These are phyloP conservation scores for Phenacoccus solenopsis DNA, from an alignment of 1,140 invertebrate genomes.

Conservation along the genomic window DNA sequence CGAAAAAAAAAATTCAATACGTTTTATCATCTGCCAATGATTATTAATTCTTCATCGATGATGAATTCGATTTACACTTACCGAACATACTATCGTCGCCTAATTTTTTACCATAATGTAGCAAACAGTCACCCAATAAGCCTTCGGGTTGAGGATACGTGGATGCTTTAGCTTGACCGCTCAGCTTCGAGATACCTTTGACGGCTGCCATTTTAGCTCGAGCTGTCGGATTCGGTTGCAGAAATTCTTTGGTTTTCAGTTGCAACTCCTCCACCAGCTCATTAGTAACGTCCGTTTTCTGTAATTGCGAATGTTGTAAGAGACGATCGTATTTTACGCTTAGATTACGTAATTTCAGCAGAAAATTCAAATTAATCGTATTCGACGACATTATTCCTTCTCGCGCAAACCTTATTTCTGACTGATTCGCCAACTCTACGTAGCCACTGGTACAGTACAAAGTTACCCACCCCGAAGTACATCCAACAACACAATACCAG, in stretches of 20 bases:
- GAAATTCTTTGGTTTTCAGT: constrained; percentile 93
- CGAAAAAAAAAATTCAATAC: background rate
- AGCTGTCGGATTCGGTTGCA: constrained; percentile 96
- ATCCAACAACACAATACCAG: no score
- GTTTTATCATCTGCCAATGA: background rate
- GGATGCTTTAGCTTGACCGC: constrained; percentile 75
- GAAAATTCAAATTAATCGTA: no score
- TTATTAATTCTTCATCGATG: background rate
- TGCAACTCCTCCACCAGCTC: constrained; percentile 93
- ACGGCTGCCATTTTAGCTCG: constrained; percentile 90
- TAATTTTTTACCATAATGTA: constrained; percentile 86
- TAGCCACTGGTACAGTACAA: no score
- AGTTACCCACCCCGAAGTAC: no score
- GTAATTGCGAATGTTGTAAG: constrained; percentile 10
- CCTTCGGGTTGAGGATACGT: constrained; percentile 98
- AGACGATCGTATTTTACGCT: no score
- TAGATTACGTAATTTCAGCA: no score
- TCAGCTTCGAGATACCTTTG: constrained; percentile 77
- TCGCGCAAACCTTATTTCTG: no score
- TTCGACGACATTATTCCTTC: no score
- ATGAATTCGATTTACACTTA: constrained; percentile 33
- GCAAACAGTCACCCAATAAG: constrained; percentile 91
- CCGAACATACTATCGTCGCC: constrained; percentile 91
- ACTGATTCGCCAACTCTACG: no score
- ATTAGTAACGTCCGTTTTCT: constrained; percentile 93